Base-by-base conservation (phyloP, 1,140 invertebrate species). In the Drosophila equinoxialis region DNA sequence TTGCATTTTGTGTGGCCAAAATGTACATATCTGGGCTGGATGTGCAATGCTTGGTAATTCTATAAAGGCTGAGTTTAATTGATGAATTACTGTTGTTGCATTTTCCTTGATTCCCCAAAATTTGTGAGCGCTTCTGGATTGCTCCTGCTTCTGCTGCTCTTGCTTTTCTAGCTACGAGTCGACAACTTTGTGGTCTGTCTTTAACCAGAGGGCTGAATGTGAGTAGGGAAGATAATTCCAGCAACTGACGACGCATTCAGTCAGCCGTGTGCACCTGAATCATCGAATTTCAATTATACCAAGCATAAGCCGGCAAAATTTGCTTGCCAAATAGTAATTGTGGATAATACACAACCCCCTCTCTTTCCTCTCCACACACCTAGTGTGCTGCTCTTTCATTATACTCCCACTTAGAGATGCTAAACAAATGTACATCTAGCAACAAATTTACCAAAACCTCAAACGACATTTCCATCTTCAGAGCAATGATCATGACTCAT, bases 61-160 rank as follows among this genome's bases (percentile, higher is more conserved):
- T 84, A 80, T 77, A 72, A 74, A 74, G 83, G 77, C 58, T 33
- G 51, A 69, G 74, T 78, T 80, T 84, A 80, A 89, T 89, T 87
- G 84, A 87, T 89, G 84, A 84, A 87, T 89, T 89, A 81, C 66
- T 74, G 68, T 71, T 89, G 77, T 71, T 89, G 77, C 71, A 73
- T 74, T 83, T 65, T 41, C 23, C 45, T 23, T 51, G 62, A 23
- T 64, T 65, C 26, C 17, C 67, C 57, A 23, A 51, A 51, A 51
- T 51, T 51, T 51, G 45, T 51, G 42, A 48, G 14, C 42, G 6
- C 42, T 17, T 7, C 17, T 48, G 14, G 42, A 48, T 17, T 48
- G 14, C 11, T 48, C 6, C 33, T 57, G 17, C 6, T 68, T n/a
- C 60, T 65, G 58, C 62, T 58, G 67, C 26, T 57, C 6, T 35